A percentile compares a stretch with the other conserved stretches of the same genome.
phyloP scores from a whole-genome alignment of 2,888 invertebrate species.

The Anagyrus pseudococci region DNA sequence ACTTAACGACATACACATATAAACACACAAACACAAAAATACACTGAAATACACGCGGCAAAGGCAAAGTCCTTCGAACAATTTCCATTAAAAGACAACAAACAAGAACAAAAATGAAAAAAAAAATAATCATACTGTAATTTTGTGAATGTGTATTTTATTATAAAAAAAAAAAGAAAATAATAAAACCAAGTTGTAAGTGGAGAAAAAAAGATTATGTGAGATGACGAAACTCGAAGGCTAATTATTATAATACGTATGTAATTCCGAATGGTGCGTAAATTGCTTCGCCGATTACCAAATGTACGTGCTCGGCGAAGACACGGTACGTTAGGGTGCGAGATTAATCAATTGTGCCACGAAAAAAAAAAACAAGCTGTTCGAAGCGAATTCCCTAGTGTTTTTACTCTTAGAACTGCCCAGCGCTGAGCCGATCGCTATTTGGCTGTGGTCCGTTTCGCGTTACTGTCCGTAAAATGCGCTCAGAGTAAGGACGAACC shows the following conservation, averaged over 20 bases:
- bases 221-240: too few relatives aligned
- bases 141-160: constrained; percentile 58
- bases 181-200: constrained; percentile 19
- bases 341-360: constrained; percentile 44
- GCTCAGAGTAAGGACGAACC: constrained; percentile 25
- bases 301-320: too few relatives aligned
- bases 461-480: constrained; percentile 20
- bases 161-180: constrained; percentile 48
- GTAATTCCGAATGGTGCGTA: too few relatives aligned
- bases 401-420: constrained; percentile 37
- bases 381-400: constrained; percentile 31
- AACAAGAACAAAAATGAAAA: constrained; percentile 36
- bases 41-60: constrained; percentile 34
- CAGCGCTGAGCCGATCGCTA: constrained; percentile 20
- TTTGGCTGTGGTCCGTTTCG: constrained; percentile 33
- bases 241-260: too few relatives aligned
- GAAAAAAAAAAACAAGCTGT: constrained; percentile 38
- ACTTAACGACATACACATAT: background rate
- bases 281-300: too few relatives aligned
- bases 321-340: constrained; percentile 13
- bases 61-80: constrained; percentile 44
- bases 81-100: constrained; percentile 37
- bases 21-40: constrained; percentile 5
- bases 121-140: constrained; percentile 48
- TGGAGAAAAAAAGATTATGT: constrained; percentile 14